Conservation (phyloP, 2,888 invertebrate species). For the Lumbricus terrestris region DNA sequence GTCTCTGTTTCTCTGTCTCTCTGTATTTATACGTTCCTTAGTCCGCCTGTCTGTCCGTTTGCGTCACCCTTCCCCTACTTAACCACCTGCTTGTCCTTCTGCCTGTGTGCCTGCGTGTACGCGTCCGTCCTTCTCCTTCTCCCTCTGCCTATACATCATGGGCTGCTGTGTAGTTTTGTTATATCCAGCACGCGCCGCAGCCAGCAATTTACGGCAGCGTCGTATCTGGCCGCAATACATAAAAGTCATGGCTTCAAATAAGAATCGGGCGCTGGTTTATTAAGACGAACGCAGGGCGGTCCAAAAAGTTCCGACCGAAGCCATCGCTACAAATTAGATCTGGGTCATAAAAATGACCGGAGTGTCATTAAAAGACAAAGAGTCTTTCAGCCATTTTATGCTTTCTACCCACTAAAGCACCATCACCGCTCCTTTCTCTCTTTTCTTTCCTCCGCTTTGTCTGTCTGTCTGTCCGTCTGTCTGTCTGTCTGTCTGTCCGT, state of each 20-base stretch:
- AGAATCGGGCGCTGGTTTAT: background rate
- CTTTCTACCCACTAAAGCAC: background rate
- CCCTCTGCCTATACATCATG: background rate
- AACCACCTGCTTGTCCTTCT: background rate
- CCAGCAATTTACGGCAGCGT: background rate
- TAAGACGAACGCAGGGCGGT: background rate
- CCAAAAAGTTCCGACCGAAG: background rate
- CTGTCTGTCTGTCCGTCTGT: background rate
- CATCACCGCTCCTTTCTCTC: background rate
- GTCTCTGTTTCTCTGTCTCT: too few species aligned
- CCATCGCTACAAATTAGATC: background rate
- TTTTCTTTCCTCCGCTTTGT: background rate
- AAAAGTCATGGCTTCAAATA: background rate
- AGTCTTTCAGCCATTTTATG: background rate
- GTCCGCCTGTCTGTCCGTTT: too few species aligned
- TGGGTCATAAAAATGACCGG: background rate
- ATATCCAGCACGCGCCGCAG: background rate
- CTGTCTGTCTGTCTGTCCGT: too few species aligned
- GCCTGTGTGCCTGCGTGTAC: background rate
- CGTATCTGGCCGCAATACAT: background rate
- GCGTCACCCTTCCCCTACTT: too few species aligned
- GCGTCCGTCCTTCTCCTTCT: background rate
- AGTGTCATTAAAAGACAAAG: constrained; percentile 3
- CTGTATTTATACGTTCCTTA: too few species aligned
- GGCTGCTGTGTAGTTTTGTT: background rate